Evolutionary conservation across 2,797 vertebrate genomes (phyloP).

Genomic region (Notolabrus celidotus): DNA sequence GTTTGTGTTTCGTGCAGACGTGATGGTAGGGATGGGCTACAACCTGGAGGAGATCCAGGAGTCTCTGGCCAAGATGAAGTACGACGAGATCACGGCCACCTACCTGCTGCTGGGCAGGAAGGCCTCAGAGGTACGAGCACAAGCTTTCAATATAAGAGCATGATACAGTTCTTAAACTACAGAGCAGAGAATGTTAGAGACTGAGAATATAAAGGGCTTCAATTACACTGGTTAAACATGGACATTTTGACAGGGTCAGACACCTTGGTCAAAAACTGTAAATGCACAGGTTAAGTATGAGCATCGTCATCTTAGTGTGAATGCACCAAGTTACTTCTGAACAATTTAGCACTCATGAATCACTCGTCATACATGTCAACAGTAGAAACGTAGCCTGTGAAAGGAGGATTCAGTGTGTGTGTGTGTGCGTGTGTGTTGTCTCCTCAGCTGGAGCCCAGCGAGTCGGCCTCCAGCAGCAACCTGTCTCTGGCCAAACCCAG

Average conservation of each 20-base stretch:
- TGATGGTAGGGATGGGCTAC: conserved; percentile 99
- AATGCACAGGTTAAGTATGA: too few relatives aligned
- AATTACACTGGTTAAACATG: too few relatives aligned
- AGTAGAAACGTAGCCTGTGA: too few relatives aligned
- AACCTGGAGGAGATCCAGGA: conserved; percentile 98
- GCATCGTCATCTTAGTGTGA: too few relatives aligned
- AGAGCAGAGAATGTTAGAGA: too few relatives aligned
- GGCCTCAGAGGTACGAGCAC: conserved; percentile 90
- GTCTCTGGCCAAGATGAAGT: conserved; percentile 98
- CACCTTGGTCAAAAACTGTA: too few relatives aligned
- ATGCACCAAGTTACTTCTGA: too few relatives aligned
- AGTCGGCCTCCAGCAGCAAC: conserved; percentile 97
- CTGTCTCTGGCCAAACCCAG: conserved; percentile 94
- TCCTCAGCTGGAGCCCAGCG: conserved; percentile 91
- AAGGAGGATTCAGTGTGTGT: too few relatives aligned
- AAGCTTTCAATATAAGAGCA: background rate
- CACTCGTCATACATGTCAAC: too few relatives aligned
- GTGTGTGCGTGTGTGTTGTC: background rate
- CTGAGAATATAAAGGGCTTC: too few relatives aligned
- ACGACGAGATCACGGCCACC: conserved; percentile 97
- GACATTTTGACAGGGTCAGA: too few relatives aligned
- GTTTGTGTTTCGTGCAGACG: conserved; percentile 80
- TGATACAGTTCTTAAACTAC: background rate
- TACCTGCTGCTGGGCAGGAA: conserved; percentile 97
- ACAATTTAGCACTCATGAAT: too few relatives aligned